These are phyloP conservation scores for Gallirallus australis DNA, from an alignment of 2,797 vertebrate genomes.

Conservation along the genomic window DNA sequence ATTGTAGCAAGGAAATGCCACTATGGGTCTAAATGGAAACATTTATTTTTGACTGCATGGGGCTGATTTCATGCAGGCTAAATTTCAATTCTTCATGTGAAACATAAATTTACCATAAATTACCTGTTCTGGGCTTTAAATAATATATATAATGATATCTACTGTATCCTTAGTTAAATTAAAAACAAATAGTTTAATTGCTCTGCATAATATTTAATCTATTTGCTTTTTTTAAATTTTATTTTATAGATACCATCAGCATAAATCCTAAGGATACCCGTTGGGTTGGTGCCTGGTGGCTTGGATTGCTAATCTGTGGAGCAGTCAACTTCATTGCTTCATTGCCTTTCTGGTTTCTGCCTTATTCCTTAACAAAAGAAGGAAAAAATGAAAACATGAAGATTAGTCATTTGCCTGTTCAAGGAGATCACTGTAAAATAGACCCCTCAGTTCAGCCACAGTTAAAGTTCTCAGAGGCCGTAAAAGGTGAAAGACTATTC, in stretches of 20 bases:
- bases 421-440: slow-evolving; percentile 31
- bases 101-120: not conserved
- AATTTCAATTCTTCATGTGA: not conserved
- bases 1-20: not conserved
- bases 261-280: slow-evolving; percentile 88
- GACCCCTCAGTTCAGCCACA: not conserved
- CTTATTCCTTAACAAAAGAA: slow-evolving; percentile 78
- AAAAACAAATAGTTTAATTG: not conserved
- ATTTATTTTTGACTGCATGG: not conserved
- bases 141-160: not conserved
- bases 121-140: not conserved
- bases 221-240: not conserved
- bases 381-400: slow-evolving; percentile 32
- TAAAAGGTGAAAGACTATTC: slow-evolving; percentile 57
- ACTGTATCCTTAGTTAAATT: too few species aligned
- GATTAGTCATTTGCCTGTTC: not conserved
- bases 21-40: not conserved
- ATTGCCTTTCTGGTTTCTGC: slow-evolving; percentile 91
- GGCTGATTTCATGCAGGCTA: not conserved
- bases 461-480: slow-evolving; percentile 62
- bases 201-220: not conserved
- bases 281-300: slow-evolving; percentile 98
- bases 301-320: slow-evolving; percentile 87
- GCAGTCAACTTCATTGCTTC: slow-evolving; percentile 82
- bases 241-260: slow-evolving; percentile 82